Evolutionary conservation across 2,113 vertebrate genomes (phyloP).

Genomic region (Calonectris borealis): DNA sequence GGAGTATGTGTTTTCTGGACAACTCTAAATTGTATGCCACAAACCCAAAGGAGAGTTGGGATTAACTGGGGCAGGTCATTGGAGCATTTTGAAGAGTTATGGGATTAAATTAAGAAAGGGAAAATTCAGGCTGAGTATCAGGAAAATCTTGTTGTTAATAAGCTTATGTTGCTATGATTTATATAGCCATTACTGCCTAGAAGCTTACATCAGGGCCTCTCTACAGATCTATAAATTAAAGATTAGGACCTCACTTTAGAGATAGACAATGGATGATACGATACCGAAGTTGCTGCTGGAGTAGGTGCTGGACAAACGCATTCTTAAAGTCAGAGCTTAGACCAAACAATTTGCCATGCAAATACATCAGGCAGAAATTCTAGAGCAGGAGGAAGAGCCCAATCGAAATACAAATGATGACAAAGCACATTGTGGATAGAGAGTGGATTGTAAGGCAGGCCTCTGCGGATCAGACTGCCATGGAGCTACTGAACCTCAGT

Average conservation of each 20-base stretch:
- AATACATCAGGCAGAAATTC: background rate
- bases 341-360: background rate
- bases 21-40: background rate
- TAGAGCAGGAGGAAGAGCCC: background rate
- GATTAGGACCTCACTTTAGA: background rate
- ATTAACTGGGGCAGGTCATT: background rate
- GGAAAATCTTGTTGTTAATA: slow-evolving; percentile 2
- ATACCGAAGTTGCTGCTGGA: background rate
- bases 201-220: background rate
- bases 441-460: background rate
- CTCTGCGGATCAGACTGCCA: background rate
- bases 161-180: slow-evolving; percentile 16
- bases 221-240: background rate
- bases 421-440: background rate
- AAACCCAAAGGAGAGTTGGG: background rate
- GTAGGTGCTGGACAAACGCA: background rate
- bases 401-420: background rate
- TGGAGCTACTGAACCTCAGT: background rate
- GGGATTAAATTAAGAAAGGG: background rate
- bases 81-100: background rate
- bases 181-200: background rate
- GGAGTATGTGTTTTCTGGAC: background rate
- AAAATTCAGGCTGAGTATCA: slow-evolving; percentile 6
- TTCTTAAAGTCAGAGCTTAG: background rate
- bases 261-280: background rate